Evolutionary conservation across 1,140 invertebrate species (phyloP).

Genomic region (Caenorhabditis latens): DNA sequence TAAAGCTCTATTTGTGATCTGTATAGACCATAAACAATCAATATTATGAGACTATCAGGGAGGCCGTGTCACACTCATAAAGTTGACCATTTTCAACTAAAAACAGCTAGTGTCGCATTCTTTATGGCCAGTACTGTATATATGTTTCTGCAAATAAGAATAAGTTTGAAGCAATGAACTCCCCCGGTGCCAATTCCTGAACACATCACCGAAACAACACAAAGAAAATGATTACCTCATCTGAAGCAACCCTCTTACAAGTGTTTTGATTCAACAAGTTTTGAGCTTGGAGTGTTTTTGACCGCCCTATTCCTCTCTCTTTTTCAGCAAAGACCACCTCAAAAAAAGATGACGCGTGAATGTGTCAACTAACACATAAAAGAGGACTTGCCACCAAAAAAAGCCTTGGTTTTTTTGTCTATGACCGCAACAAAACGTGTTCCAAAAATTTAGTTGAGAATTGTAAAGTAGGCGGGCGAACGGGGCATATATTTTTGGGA

Average conservation of each 20-base stretch:
- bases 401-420: not conserved
- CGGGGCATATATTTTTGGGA: not conserved
- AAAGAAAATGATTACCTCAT: not conserved
- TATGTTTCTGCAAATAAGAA: no score
- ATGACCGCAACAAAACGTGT: not conserved
- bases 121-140: no score
- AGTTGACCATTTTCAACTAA: not conserved
- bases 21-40: no score
- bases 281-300: not conserved
- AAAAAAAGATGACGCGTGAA: not conserved
- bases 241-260: not conserved
- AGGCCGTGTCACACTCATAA: not conserved
- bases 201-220: not conserved
- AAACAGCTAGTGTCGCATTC: no score
- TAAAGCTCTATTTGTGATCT: no score
- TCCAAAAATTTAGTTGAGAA: not conserved
- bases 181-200: no score
- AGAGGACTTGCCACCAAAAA: conserved; percentile 16
- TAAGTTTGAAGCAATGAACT: no score
- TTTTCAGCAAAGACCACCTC: not conserved
- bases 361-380: conserved; percentile 40
- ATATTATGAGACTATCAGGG: no score
- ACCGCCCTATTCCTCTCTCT: not conserved
- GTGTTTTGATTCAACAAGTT: not conserved
- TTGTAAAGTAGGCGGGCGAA: not conserved